Evolutionary conservation across 2,888 invertebrate species (phyloP).

Genomic region (Resseliella maxima): DNA sequence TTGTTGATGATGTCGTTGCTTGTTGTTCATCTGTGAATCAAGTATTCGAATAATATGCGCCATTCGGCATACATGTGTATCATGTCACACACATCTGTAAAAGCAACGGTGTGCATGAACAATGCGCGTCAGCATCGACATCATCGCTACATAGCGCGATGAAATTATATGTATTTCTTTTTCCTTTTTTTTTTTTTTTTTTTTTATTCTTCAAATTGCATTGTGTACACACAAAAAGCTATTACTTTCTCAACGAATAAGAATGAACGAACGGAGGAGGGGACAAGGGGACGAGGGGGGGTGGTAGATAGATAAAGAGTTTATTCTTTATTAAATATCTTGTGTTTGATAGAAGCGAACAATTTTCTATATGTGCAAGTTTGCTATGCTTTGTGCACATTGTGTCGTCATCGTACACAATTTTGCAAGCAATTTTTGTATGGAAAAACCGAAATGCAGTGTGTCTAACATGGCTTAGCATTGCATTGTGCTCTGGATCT

Average conservation of each 20-base stretch:
- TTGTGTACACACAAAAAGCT: slow-evolving; percentile 40
- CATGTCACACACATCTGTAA: slow-evolving; percentile 15
- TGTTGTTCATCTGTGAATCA: background rate
- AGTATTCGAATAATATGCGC: slow-evolving; percentile 28
- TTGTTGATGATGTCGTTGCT: background rate
- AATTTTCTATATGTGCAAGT: background rate
- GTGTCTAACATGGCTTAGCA: slow-evolving; percentile 2
- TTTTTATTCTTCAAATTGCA: slow-evolving; percentile 48
- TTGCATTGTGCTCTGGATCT: background rate
- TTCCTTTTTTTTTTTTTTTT: no score
- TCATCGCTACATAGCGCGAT: background rate
- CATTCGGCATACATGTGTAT: slow-evolving; percentile 46
- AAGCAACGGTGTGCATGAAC: slow-evolving; percentile 25
- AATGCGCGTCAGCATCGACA: slow-evolving; percentile 36
- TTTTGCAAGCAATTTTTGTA: slow-evolving; percentile 5
- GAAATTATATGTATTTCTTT: background rate
- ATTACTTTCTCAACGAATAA: slow-evolving; percentile 46
- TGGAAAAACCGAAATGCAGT: background rate
- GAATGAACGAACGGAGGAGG: no score
- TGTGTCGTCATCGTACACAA: background rate
- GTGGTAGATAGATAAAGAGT: slow-evolving; percentile 43
- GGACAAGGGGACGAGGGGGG: no score
- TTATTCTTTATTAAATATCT: slow-evolving; percentile 47
- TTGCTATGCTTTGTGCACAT: background rate
- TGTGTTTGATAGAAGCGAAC: background rate